phyloP scores from a whole-genome alignment of 2,113 vertebrate species.

The Strix uralensis region DNA sequence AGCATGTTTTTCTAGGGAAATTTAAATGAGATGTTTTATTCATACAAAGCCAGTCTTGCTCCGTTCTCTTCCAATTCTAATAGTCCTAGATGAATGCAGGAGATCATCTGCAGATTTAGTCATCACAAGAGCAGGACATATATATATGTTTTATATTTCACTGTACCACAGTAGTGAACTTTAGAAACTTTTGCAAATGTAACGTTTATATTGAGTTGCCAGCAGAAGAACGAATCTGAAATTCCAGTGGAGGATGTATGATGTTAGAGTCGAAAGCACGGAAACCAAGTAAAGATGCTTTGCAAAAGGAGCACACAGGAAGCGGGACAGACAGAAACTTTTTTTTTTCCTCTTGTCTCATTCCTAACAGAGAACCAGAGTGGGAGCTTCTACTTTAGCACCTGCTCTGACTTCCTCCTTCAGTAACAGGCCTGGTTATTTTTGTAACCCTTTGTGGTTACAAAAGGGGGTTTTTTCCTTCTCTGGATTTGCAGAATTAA shows the following conservation, averaged over 20 bases:
- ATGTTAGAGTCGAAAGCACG: fast-evolving
- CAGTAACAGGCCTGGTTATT: neutral
- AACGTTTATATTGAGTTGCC: neutral
- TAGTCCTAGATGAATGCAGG: neutral
- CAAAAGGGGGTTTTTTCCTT: neutral
- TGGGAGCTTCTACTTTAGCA: neutral
- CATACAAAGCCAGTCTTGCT: neutral
- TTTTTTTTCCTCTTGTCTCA: neutral
- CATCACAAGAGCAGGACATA: neutral
- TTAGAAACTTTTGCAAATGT: neutral
- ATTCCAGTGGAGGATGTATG: neutral
- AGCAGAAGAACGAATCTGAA: neutral
- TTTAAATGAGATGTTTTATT: neutral
- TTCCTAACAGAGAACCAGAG: neutral
- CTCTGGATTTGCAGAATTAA: neutral
- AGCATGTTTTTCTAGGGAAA: neutral
- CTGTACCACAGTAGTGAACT: neutral
- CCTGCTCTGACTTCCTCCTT: neutral
- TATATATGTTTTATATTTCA: neutral
- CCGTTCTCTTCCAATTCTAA: neutral
- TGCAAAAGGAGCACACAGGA: neutral
- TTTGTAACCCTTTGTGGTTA: neutral
- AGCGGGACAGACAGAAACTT: neutral
- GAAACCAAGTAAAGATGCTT: neutral
- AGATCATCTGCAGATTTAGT: neutral